Evolutionary conservation across 2,888 invertebrate genomes (phyloP).

Genomic region (Dolomedes plantarius): DNA sequence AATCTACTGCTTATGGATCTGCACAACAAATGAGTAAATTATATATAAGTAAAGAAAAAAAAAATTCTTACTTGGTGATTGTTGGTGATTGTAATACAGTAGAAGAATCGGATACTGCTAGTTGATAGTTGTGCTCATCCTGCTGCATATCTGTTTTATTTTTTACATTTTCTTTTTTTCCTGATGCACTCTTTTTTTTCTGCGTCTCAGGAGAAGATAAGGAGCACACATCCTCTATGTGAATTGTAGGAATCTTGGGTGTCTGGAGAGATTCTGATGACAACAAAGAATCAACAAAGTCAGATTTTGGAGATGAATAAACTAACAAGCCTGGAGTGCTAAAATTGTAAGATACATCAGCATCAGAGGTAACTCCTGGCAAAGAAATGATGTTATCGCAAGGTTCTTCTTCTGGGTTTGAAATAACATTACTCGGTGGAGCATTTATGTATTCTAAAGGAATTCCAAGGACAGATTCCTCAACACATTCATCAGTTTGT

Average conservation of each 20-base stretch:
- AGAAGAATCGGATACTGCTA: slow-evolving; percentile 22
- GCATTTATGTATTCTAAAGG: slow-evolving; percentile 48
- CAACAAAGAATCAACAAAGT: slow-evolving; percentile 38
- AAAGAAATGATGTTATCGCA: slow-evolving; percentile 29
- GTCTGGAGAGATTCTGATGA: slow-evolving; percentile 47
- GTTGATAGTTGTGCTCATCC: slow-evolving; percentile 50
- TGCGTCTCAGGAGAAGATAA: not conserved
- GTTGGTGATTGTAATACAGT: slow-evolving; percentile 6
- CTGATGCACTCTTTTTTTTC: not conserved
- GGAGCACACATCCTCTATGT: slow-evolving; percentile 29
- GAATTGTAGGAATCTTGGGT: slow-evolving; percentile 22
- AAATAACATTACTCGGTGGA: slow-evolving; percentile 6
- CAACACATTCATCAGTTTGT: slow-evolving; percentile 1
- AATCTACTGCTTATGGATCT: no score
- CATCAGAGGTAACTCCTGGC: slow-evolving; percentile 11
- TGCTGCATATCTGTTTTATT: not conserved
- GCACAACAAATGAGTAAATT: no score
- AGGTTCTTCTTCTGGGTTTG: slow-evolving; percentile 11
- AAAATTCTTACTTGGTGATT: slow-evolving; percentile 25
- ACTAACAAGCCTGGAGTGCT: not conserved
- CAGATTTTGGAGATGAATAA: not conserved
- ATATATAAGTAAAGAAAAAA: not conserved
- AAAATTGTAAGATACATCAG: not conserved
- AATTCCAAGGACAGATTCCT: slow-evolving; percentile 50
- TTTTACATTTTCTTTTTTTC: not conserved